phyloP scores from a whole-genome alignment of 2,113 vertebrate species.

The Noctilio leporinus region DNA sequence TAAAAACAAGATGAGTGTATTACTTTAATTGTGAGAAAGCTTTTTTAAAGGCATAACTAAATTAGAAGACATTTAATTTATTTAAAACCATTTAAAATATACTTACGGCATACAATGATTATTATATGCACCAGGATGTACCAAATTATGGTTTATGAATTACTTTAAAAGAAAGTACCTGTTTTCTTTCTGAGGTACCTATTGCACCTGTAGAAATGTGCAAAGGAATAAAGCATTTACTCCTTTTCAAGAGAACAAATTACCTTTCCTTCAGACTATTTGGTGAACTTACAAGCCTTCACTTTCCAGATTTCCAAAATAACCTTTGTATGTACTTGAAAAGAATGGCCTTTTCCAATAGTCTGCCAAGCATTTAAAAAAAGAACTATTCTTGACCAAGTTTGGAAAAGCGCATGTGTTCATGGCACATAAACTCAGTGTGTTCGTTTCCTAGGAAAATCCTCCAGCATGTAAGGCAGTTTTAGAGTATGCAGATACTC shows the following conservation, averaged over 20 bases:
- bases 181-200: neutral
- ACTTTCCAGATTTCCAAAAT: constrained; percentile 53
- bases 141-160: constrained; percentile 25
- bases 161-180: neutral
- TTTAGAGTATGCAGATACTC: neutral
- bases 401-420: constrained; percentile 43
- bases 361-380: constrained; percentile 54
- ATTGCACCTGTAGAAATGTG: neutral
- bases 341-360: constrained; percentile 49
- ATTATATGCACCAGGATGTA: neutral
- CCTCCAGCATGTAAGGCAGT: neutral
- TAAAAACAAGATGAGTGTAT: neutral
- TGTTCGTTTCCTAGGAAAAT: constrained; percentile 26
- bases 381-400: constrained; percentile 52
- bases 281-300: constrained; percentile 13
- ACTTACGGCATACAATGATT: neutral
- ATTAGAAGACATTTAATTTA: constrained; percentile 19
- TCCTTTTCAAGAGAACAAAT: constrained; percentile 6
- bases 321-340: constrained; percentile 45
- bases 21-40: neutral
- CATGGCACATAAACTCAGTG: constrained; percentile 29
- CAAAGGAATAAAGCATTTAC: neutral
- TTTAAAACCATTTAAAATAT: constrained; percentile 10
- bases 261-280: constrained; percentile 8
- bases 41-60: constrained; percentile 39